Conservation (phyloP, 2,888 invertebrate genomes). For the Nymphalis polychloros region DNA sequence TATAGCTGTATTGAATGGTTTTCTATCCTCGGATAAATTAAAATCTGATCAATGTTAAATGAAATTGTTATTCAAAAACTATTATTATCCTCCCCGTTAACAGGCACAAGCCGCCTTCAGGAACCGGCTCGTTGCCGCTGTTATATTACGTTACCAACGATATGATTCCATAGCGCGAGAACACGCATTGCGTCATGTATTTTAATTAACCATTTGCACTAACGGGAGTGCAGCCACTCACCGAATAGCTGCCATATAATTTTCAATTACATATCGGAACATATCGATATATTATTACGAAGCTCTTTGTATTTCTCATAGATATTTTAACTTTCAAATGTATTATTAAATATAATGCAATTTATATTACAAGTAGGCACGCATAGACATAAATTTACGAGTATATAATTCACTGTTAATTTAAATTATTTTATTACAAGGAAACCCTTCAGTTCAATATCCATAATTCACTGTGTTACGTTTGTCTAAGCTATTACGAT, state of each 20-base stretch:
- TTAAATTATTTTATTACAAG: no score
- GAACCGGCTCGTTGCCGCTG: conserved; percentile 3
- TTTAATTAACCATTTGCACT: conserved; percentile 30
- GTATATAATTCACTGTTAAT: no score
- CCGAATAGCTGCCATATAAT: conserved; percentile 8
- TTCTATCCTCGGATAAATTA: no score
- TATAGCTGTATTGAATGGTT: no score
- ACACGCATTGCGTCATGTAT: conserved; percentile 26
- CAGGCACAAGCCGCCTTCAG: background rate
- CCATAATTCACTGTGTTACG: no score
- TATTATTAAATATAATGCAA: background rate
- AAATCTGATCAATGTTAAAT: no score
- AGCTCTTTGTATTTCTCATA: background rate
- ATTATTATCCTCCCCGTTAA: background rate
- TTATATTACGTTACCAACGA: conserved; percentile 23
- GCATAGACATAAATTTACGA: no score
- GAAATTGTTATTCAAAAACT: background rate
- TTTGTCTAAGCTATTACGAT: no score
- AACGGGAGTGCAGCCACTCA: conserved; percentile 19
- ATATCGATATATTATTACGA: background rate
- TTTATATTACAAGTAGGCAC: no score
- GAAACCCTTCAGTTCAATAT: no score
- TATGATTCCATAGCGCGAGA: conserved; percentile 26
- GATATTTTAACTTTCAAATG: background rate
- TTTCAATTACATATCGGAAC: conserved; percentile 10